Evolutionary conservation across 2,888 invertebrate species (phyloP).

Genomic region (Drosophila hamatofila): DNA sequence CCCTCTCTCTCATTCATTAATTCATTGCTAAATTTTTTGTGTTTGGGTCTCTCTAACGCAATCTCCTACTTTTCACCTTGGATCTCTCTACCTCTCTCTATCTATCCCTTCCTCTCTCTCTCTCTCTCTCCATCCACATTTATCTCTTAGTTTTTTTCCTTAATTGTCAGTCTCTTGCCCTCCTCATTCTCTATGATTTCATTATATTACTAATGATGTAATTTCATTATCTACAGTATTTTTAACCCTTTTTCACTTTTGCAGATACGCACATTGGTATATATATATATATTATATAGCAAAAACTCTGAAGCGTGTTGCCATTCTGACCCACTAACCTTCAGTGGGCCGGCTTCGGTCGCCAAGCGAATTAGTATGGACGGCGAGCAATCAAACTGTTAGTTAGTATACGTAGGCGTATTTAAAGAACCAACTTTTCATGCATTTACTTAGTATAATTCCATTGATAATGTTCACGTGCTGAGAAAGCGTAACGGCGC

Average conservation of each 20-base stretch:
- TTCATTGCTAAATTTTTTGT: too few species aligned
- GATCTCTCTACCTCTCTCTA: too few species aligned
- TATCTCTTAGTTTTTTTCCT: too few species aligned
- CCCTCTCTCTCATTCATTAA: too few species aligned
- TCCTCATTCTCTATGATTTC: neutral
- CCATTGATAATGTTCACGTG: conserved; percentile 68
- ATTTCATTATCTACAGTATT: neutral
- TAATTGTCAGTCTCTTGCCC: neutral
- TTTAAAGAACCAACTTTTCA: neutral
- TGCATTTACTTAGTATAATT: conserved; percentile 8
- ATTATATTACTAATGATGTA: neutral
- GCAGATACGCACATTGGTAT: neutral
- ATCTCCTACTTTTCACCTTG: too few species aligned
- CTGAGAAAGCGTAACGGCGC: conserved; percentile 16
- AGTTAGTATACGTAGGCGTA: neutral
- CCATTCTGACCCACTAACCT: conserved; percentile 13
- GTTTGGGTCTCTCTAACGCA: too few species aligned
- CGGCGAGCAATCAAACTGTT: neutral
- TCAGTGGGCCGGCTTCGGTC: conserved; percentile 1
- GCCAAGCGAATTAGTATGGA: neutral
- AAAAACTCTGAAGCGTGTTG: neutral
- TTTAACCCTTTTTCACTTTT: neutral
- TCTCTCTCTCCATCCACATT: neutral
- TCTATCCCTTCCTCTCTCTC: too few species aligned
- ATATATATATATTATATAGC: neutral